Evolutionary conservation across 2,113 vertebrate species (phyloP).

Genomic region (Spea multiplicata): DNA sequence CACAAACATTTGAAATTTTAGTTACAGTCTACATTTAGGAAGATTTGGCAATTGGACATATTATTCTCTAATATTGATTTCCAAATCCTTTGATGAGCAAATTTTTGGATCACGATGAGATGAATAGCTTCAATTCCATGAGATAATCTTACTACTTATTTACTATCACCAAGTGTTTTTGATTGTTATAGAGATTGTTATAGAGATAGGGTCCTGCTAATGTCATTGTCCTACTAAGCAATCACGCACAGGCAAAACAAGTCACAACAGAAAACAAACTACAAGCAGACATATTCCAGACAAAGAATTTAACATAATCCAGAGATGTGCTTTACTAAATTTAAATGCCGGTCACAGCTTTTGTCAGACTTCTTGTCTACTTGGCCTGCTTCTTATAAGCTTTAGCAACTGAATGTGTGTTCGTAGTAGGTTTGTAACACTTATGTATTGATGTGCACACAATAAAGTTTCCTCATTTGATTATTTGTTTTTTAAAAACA

Average conservation of each 20-base stretch:
- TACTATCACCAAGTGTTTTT: slow-evolving; percentile 1
- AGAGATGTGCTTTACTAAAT: slow-evolving; percentile 1
- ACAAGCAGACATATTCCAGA: slow-evolving; percentile 5
- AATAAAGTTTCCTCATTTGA: background rate
- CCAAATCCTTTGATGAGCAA: too few relatives aligned
- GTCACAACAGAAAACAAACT: slow-evolving; percentile 13
- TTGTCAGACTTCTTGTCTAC: slow-evolving; percentile 1
- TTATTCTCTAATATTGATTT: too few relatives aligned
- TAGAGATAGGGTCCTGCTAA: background rate
- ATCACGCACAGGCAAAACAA: background rate
- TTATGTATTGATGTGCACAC: background rate
- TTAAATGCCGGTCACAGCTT: background rate
- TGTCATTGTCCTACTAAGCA: background rate
- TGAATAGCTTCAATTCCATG: background rate
- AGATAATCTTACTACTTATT: background rate
- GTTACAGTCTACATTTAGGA: too few relatives aligned
- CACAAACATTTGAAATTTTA: too few relatives aligned
- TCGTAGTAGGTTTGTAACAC: background rate
- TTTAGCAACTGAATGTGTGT: background rate
- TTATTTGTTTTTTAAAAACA: background rate
- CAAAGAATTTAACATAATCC: background rate
- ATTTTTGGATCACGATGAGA: too few relatives aligned
- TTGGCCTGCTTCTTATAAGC: slow-evolving; percentile 1
- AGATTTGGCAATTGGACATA: too few relatives aligned
- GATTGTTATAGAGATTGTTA: background rate